Evolutionary conservation across 1,140 invertebrate genomes (phyloP), one percentile per base, ranked within the genome.

Genomic region (Holotrichia oblita): DNA sequence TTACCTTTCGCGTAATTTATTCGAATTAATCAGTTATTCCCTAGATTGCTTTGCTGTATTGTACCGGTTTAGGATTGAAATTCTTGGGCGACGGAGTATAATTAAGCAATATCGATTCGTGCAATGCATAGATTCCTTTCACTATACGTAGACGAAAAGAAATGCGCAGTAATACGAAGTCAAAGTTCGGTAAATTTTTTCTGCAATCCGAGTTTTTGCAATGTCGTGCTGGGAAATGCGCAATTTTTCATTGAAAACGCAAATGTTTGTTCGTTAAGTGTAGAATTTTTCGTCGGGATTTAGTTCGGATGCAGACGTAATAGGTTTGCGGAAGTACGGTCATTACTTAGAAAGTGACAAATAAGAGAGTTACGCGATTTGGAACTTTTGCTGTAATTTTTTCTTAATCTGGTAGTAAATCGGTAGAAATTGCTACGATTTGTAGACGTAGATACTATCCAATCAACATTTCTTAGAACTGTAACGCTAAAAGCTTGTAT

Each of bases 331-430:
- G 61, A 69, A 69, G 22, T 69, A 69, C 61, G 61, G 22, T 22
- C 61, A 69, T 69, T 69, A 69, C 61, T 69, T 69, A 69, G 17
- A 69, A 69, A 69, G 61, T 69, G 61, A 69, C 61, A 69, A 69
- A 69, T 69, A 69, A 69, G 61, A 69, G 17, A 69, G 17, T 69
- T 69, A 69, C 61, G 22, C 27, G 61, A 34, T 69, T 69, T 69
- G 10, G 61, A 12, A 69, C 22, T 69, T 69, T 69, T 7, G 61
- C 61, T 22, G 20, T 69, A 24, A 69, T 22, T 69, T 69, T 69
- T 34, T 34, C 10, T 27, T 69, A 12, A 69, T 48, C n/a, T 48
- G 7, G 10, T 48, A 10, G 44, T 48, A 17, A 48, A 48, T 48
- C 44, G 44, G 7, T 17, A 48, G n/a, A 10, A 8, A 48, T 48